A percentile compares a stretch with the other conserved stretches of the same genome.
Evolutionary conservation across 2,797 vertebrate species (phyloP).

Genomic region (Loriculus beryllinus): DNA sequence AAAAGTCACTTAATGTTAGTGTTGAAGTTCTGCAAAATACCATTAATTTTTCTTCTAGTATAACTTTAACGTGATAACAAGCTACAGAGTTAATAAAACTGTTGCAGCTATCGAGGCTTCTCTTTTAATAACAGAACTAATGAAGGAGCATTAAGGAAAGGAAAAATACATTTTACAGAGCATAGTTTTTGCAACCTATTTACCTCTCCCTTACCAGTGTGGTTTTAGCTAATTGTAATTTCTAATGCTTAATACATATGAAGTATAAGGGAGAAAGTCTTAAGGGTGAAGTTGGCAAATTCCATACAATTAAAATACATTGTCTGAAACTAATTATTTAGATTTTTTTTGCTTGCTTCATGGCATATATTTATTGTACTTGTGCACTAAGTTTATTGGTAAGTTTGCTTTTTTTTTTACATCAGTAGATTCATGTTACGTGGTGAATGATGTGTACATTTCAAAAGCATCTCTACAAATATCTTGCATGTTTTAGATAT

Average conservation of each 20-base stretch:
- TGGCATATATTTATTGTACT: not conserved
- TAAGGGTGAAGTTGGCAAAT: not conserved
- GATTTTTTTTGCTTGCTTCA: not conserved
- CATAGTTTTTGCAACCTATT: not conserved
- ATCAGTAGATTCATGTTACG: conserved; percentile 9
- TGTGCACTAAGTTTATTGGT: not conserved
- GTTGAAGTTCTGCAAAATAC: conserved; percentile 56
- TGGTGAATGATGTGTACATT: conserved; percentile 12
- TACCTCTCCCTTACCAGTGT: not conserved
- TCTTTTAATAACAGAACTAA: conserved; percentile 68
- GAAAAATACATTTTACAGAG: conserved; percentile 25
- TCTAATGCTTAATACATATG: not conserved
- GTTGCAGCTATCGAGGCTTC: conserved; percentile 63
- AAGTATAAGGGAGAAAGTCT: not conserved
- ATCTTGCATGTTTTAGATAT: not conserved
- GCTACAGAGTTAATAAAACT: conserved; percentile 68
- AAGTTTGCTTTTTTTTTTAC: not conserved
- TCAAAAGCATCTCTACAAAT: not conserved
- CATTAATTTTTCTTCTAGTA: conserved; percentile 62
- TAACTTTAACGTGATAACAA: conserved; percentile 53
- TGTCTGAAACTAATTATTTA: not conserved
- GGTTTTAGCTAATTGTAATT: not conserved
- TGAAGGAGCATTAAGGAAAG: conserved; percentile 58
- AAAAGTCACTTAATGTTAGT: conserved; percentile 68
- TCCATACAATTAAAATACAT: conserved; percentile 11